A percentile compares a stretch with the other conserved stretches of the same genome.
These are phyloP conservation scores for Condylostylus longicornis DNA, from an alignment of 1,140 invertebrate species.

Conservation along the genomic window DNA sequence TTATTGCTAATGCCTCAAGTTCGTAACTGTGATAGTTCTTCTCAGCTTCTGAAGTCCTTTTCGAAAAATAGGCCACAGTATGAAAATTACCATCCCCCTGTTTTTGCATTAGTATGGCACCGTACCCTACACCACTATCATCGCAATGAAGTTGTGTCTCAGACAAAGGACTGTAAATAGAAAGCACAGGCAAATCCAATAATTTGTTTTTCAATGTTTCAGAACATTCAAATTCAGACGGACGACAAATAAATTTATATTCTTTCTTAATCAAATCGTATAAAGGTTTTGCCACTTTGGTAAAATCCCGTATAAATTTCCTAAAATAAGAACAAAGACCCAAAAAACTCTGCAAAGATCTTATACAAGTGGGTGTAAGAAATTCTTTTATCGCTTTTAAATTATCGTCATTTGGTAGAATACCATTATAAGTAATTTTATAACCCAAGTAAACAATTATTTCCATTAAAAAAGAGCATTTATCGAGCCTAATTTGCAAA, in stretches of 20 bases:
- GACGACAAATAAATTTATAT: conserved; percentile 3
- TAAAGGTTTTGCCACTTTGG: conserved; percentile 20
- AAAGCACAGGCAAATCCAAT: conserved; percentile 17
- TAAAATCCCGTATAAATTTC: conserved; percentile 15
- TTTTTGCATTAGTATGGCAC: conserved; percentile 20
- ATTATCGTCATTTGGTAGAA: conserved; percentile 16
- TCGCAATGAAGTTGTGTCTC: conserved; percentile 21
- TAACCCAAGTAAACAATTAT: conserved; percentile 26
- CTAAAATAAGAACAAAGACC: conserved; percentile 27
- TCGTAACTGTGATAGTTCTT: conserved; percentile 33
- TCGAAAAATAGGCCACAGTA: conserved; percentile 31
- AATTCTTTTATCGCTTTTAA: conserved; percentile 20
- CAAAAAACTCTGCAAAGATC: conserved; percentile 24
- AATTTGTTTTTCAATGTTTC: conserved; percentile 7
- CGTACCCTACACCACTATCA: conserved; percentile 15
- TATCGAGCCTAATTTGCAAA: conserved; percentile 27
- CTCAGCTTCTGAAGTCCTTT: conserved; percentile 25
- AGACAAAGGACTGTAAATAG: conserved; percentile 20
- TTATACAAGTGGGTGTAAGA: conserved; percentile 13
- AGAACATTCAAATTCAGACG: not conserved
- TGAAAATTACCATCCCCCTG: conserved; percentile 13
- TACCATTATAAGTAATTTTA: conserved; percentile 10
- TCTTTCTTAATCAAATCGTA: conserved; percentile 19
- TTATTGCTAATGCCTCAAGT: conserved; percentile 35
- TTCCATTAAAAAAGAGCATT: conserved; percentile 19